Percentiles rank a stretch among this genome's conserved stretches.
phyloP scores from a whole-genome alignment of 2,888 invertebrate species.

The Drosophila ezoana region DNA sequence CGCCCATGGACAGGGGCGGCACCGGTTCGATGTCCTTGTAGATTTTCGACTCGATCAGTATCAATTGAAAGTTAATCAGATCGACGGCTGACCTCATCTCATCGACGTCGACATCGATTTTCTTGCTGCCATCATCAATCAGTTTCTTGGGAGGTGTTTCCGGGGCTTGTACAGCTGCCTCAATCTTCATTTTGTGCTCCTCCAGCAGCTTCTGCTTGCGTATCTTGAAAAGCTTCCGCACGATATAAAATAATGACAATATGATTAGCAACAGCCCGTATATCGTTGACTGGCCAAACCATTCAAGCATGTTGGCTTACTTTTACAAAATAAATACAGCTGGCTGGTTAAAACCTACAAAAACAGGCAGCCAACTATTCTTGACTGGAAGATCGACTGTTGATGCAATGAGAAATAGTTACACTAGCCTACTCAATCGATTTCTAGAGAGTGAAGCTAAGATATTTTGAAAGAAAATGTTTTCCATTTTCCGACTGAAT shows the following conservation, averaged over 20 bases:
- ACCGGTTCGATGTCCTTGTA: constrained; percentile 16
- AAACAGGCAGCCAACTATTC: background rate
- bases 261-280: background rate
- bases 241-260: constrained; percentile 13
- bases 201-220: constrained; percentile 4
- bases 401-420: too few species aligned
- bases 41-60: constrained; percentile 20
- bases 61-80: constrained; percentile 9
- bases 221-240: constrained; percentile 1
- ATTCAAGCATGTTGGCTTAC: background rate
- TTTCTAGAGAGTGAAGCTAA: too few species aligned
- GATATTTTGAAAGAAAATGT: too few species aligned
- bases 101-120: background rate
- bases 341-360: constrained; percentile 1
- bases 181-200: background rate
- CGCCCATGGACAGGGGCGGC: background rate
- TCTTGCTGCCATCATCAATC: background rate
- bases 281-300: background rate
- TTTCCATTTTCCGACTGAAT: too few species aligned
- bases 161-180: background rate
- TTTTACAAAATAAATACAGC: constrained; percentile 1
- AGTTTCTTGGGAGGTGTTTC: too few species aligned
- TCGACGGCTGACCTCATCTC: constrained; percentile 9
- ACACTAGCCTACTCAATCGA: too few species aligned
- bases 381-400: too few species aligned